Evolutionary conservation across 2,797 vertebrate species (phyloP), one percentile per base, ranked within the genome.

Genomic region (Pempheris klunzingeri): DNA sequence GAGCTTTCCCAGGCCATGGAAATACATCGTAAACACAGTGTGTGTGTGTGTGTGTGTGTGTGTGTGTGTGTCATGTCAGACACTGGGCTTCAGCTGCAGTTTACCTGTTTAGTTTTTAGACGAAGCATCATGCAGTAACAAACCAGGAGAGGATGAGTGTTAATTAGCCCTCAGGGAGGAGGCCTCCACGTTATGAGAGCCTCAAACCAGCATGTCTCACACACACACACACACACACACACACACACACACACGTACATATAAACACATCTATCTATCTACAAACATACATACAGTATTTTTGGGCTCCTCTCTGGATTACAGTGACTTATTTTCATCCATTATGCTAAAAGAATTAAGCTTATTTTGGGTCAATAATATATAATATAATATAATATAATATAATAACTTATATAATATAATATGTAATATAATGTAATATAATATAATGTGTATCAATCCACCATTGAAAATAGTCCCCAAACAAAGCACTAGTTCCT

Each of bases 81-180:
- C 67, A 18, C 26, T n/a, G 65, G 72, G 44, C 60, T 54, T 59
- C 52, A 67, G 58, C 46, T 26, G n/a, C 58, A 46, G 54, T 78
- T 81, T 63, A 58, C 24, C 67, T 47, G 60, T 63, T 77, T 57
- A n/a, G n/a, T n/a, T 36, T 61, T 32, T 58, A 87, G 59, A 53
- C 36, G 67, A 71, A 26, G 63, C 82, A 55, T 66, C 28, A 9
- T 26, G 17, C 62, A 67, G 41, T 66, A 46, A 32, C 65, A 75
- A 78, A 81, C 20, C 63, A 71, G 36, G 28, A 52, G 73, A 74
- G 79, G 57, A 71, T 81, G 4, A 65, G 24, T 76, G 44, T 75
- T 85, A 90, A 90, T 90, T 81, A 67, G 74, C 49, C 74, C 54
- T 13, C 36, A 1, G 46, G 80, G 82, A 85, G 77, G 41, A 8